Evolutionary conservation across 2,888 invertebrate genomes (phyloP).

Genomic region (Eristalinus sepulchralis): DNA sequence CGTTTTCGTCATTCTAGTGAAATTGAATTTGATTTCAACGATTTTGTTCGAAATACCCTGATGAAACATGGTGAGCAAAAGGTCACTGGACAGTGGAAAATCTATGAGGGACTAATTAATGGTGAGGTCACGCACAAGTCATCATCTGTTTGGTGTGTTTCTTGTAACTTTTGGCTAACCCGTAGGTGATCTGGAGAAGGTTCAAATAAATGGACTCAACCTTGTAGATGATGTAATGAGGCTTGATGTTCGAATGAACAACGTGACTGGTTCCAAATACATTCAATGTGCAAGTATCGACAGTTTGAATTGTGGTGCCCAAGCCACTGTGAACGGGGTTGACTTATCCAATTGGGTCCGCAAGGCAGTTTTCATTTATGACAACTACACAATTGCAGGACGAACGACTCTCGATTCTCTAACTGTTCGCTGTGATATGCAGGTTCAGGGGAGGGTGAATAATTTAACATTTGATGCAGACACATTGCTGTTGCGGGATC

Average conservation of each 20-base stretch:
- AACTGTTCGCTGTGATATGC: constrained; percentile 76
- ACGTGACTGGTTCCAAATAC: constrained; percentile 81
- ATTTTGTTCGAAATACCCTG: constrained; percentile 80
- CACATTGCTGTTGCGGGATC: constrained; percentile 77
- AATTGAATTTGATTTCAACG: constrained; percentile 77
- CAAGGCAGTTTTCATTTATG: constrained; percentile 80
- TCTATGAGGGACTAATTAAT: constrained; percentile 73
- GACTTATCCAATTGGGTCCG: constrained; percentile 81
- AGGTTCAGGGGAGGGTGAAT: constrained; percentile 78
- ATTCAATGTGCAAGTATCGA: constrained; percentile 78
- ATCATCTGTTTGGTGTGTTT: background rate
- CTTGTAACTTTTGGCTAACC: background rate
- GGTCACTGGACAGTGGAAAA: constrained; percentile 78
- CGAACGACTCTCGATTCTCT: constrained; percentile 77
- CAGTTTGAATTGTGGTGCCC: constrained; percentile 77
- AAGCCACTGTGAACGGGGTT: constrained; percentile 80
- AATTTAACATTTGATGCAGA: constrained; percentile 79
- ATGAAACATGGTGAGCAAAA: constrained; percentile 80
- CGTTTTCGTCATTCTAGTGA: constrained; percentile 71
- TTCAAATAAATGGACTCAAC: constrained; percentile 82
- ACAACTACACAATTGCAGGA: constrained; percentile 81
- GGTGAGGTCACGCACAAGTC: background rate
- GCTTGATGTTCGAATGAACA: constrained; percentile 78
- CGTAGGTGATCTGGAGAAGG: constrained; percentile 77
- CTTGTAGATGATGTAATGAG: constrained; percentile 82